Evolutionary conservation across 2,888 invertebrate genomes (phyloP), one percentile per base, ranked within the genome.

Genomic region (Invenusta paracnida): DNA sequence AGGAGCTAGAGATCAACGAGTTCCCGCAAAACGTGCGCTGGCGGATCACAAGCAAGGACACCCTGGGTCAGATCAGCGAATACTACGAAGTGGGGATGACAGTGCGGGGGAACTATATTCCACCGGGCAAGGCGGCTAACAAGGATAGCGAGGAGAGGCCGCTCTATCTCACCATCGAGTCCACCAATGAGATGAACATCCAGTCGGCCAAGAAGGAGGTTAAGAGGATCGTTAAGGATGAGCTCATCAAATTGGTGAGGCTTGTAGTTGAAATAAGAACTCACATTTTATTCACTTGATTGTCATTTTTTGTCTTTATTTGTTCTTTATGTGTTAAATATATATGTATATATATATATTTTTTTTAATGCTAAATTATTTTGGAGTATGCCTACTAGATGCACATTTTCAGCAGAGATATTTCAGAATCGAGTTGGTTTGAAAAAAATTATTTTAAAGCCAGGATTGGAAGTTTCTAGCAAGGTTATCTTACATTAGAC

Each of bases 41-140:
- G 97, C 94, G 97, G 88, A 97, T 99, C 86, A 99, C 98, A 1
- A 96, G 96, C 88, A 97, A 96, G 94, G 99, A 99, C 93, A 97
- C 98, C 1, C 92, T 99, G 88, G 97, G 97, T 0, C 96, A 98
- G 90, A 98, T 99, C 89, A 96, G 97, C 83, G 99, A 99, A 92
- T 98, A 98, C 92, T 98, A 98, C 0, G 99, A 99, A 91, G 99
- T 98, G 0, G 99, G 99, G 66, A 95, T 99, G 87, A 98, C 98
- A 0, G 99, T 99, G 0, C 94, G 98, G 79, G 99, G 99, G n/a
- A 97, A 97, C 0, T 93, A 93, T 89, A 96, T 96, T 90, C 96
- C 96, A 11, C 95, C 95, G 0, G 94, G 95, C 0, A 5, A 17
- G 5, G 48, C 5, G 48, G 48, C 5, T 48, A 5, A 48, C 48